Conservation (phyloP, 2,113 vertebrate species). For the Ameiurus melas region DNA sequence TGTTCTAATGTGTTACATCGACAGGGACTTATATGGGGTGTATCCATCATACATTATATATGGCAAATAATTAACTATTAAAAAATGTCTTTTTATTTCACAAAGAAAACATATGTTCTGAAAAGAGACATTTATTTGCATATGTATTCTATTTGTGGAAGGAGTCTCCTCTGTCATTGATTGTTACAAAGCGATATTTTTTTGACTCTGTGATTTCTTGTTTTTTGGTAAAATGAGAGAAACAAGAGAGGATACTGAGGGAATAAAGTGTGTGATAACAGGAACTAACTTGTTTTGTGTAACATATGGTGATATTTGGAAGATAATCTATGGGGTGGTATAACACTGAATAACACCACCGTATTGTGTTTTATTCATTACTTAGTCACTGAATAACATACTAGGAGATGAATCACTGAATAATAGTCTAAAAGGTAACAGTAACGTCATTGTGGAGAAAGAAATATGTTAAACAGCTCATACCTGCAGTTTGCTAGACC, state of each 20-base stretch:
- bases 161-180: not conserved
- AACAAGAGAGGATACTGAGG: not conserved
- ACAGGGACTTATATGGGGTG: not conserved
- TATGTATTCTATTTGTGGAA: not conserved
- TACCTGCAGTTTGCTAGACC: not conserved
- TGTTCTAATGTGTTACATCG: not conserved
- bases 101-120: not conserved
- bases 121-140: not conserved
- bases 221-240: not conserved
- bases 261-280: not conserved
- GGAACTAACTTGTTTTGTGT: not conserved
- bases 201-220: not conserved
- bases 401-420: not conserved
- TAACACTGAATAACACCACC: not conserved
- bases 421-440: not conserved
- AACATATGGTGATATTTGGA: too few species aligned
- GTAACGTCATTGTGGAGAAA: not conserved
- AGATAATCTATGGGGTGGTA: too few species aligned
- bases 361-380: not conserved
- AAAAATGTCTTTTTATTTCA: not conserved
- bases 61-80: not conserved
- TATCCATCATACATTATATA: not conserved
- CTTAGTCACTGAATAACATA: not conserved
- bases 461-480: not conserved
- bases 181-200: not conserved